A percentile compares a stretch with the other conserved stretches of the same genome.
phyloP scores from a whole-genome alignment of 2,888 invertebrate genomes.

The Drosophila fungiperda region DNA sequence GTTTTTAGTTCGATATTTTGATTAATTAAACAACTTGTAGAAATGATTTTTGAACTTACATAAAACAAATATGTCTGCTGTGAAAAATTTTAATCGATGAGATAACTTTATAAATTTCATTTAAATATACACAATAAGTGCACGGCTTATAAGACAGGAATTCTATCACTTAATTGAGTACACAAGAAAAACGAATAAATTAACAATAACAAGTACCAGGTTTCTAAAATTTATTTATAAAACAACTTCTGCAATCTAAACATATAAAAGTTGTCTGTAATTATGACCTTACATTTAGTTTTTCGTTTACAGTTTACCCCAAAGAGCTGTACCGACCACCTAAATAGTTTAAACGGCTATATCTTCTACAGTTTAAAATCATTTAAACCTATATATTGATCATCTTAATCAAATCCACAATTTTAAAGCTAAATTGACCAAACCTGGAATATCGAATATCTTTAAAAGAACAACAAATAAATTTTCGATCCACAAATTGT shows the following conservation, averaged over 20 bases:
- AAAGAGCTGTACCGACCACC: too few relatives aligned
- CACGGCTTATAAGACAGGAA: not conserved
- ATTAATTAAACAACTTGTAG: conserved; percentile 11
- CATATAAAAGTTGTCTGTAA: not conserved
- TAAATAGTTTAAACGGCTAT: not conserved
- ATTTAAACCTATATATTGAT: not conserved
- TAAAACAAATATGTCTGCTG: not conserved
- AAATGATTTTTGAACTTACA: not conserved
- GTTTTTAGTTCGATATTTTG: conserved; percentile 9
- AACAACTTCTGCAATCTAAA: not conserved
- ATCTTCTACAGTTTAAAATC: not conserved
- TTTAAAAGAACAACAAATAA: too few relatives aligned
- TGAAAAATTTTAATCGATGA: not conserved
- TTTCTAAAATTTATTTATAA: not conserved
- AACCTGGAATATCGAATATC: too few relatives aligned
- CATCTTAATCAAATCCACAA: too few relatives aligned
- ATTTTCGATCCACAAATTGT: too few relatives aligned
- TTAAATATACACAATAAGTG: not conserved
- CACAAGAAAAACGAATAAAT: not conserved
- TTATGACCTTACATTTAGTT: not conserved
- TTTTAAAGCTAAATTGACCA: too few relatives aligned
- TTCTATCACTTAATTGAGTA: not conserved
- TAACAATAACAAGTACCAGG: not conserved
- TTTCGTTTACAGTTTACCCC: too few relatives aligned
- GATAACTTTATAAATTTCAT: not conserved